phyloP scores from a whole-genome alignment of 2,888 invertebrate species.

The Ophion obscuratus region DNA sequence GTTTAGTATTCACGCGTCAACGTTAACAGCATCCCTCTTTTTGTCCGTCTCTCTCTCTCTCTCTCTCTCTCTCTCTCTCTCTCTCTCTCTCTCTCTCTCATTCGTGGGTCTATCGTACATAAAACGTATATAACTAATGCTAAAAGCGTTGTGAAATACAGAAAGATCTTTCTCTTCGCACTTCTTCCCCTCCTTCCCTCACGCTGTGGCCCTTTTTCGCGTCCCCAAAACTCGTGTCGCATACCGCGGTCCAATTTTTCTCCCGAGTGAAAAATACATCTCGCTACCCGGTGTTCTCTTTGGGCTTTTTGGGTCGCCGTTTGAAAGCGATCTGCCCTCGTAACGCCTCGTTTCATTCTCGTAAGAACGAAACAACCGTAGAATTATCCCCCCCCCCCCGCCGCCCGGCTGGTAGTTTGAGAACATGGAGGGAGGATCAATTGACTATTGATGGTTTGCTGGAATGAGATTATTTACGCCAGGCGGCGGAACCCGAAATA shows the following conservation, averaged over 20 bases:
- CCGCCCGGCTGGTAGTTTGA: too few relatives aligned
- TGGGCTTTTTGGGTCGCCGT: conserved; percentile 24
- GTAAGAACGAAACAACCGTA: conserved; percentile 7
- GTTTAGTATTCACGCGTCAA: conserved; percentile 78
- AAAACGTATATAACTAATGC: conserved; percentile 18
- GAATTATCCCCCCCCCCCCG: neutral
- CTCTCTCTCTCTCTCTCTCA: conserved; percentile 62
- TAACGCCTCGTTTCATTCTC: conserved; percentile 44
- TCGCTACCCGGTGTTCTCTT: neutral
- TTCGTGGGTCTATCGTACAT: conserved; percentile 8
- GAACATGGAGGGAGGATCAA: too few relatives aligned
- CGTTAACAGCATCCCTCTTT: conserved; percentile 75
- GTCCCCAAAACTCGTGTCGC: conserved; percentile 23
- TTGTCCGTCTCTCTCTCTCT: conserved; percentile 61
- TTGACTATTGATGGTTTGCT: neutral
- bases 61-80: too few relatives aligned
- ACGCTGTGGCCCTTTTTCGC: neutral
- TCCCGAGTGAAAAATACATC: conserved; percentile 1
- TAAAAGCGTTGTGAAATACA: conserved; percentile 15
- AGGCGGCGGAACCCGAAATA: neutral
- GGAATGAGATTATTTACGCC: neutral
- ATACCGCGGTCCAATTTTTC: conserved; percentile 37
- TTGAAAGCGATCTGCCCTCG: conserved; percentile 39
- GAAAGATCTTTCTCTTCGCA: conserved; percentile 26
- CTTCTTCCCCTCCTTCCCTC: conserved; percentile 5